Evolutionary conservation across 2,888 invertebrate genomes (phyloP).

Genomic region (Muschampia plurimacula): DNA sequence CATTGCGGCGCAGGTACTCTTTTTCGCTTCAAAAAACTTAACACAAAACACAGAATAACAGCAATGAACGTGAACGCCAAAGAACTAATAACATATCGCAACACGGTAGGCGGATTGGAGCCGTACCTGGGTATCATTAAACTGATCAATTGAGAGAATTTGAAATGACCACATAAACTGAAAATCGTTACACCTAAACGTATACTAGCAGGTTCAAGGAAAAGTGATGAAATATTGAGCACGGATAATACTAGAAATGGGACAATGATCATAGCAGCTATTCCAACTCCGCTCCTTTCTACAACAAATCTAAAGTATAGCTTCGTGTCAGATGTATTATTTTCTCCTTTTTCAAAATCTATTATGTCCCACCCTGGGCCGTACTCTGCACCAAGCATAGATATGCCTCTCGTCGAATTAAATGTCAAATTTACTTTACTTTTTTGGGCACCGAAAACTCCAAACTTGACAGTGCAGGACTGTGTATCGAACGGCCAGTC

Average conservation of each 20-base stretch:
- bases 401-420: conserved; percentile 40
- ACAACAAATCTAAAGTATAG: conserved; percentile 55
- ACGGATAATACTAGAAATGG: conserved; percentile 54
- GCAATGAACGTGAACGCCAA: conserved; percentile 50
- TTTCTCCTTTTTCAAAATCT: conserved; percentile 48
- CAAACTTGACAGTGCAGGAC: conserved; percentile 52
- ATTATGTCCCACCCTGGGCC: conserved; percentile 60
- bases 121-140: conserved; percentile 52
- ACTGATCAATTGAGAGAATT: conserved; percentile 49
- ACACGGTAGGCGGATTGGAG: conserved; percentile 52
- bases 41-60: conserved; percentile 50
- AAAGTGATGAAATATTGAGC: conserved; percentile 51
- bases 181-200: conserved; percentile 54
- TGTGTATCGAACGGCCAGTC: conserved; percentile 61
- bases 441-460: conserved; percentile 17
- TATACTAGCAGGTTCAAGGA: conserved; percentile 52
- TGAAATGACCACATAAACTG: conserved; percentile 56
- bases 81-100: conserved; percentile 57
- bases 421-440: conserved; percentile 45
- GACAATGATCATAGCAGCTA: conserved; percentile 54
- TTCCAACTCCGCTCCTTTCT: conserved; percentile 55
- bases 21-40: conserved; percentile 49
- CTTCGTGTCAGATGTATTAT: conserved; percentile 44
- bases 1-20: conserved; percentile 44
- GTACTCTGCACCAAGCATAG: conserved; percentile 50